These are phyloP conservation scores for Drosophila ogumai DNA, from an alignment of 1,140 invertebrate genomes.

Conservation along the genomic window DNA sequence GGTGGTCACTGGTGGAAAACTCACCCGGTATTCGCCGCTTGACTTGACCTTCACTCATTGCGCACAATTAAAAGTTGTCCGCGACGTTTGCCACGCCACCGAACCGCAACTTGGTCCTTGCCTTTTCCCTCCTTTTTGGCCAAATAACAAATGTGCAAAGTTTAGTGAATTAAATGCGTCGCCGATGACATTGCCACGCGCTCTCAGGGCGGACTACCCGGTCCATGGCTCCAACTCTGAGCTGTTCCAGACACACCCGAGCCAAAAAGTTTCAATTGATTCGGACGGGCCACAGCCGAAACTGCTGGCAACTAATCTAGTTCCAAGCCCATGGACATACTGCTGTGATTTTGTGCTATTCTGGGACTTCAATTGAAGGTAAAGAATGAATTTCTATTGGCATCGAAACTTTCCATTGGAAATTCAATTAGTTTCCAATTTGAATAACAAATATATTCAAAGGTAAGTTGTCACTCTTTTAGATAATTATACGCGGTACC, in stretches of 20 bases:
- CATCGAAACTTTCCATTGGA: neutral
- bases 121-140: constrained; percentile 13
- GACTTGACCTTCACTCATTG: constrained; percentile 60
- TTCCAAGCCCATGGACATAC: constrained; percentile 1
- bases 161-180: constrained; percentile 74
- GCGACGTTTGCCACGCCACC: constrained; percentile 27
- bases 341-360: neutral
- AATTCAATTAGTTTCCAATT: neutral
- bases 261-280: constrained; percentile 27
- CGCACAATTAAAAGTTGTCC: constrained; percentile 76
- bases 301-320: constrained; percentile 32
- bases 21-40: constrained; percentile 16
- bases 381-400: neutral
- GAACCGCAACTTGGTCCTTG: constrained; percentile 35
- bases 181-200: constrained; percentile 32
- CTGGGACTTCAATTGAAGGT: neutral
- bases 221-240: neutral
- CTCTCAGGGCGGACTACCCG: constrained; percentile 16
- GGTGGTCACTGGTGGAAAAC: constrained; percentile 1
- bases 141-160: constrained; percentile 71
- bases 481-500: neutral
- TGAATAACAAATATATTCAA: neutral
- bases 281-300: constrained; percentile 16
- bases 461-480: neutral
- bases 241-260: constrained; percentile 1